phyloP scores from a whole-genome alignment of 1,140 invertebrate genomes.

The Muscidifurax raptorellus region DNA sequence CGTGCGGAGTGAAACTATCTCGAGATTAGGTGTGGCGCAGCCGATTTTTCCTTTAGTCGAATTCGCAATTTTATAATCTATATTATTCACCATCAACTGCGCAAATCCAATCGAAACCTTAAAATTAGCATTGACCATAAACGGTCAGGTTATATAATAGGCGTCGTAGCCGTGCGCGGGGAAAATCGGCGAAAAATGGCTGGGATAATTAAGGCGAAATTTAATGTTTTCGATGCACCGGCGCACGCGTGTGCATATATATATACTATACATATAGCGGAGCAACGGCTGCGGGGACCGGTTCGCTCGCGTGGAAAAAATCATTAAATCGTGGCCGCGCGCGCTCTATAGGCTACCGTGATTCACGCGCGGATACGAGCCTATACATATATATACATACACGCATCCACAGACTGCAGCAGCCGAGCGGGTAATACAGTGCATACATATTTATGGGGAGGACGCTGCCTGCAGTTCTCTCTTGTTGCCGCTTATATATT shows the following conservation, averaged over 20 bases:
- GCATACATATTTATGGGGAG: conserved; percentile 67
- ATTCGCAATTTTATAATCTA: no score
- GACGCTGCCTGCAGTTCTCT: conserved; percentile 9
- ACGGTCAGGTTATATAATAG: no score
- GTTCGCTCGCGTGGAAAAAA: conserved; percentile 59
- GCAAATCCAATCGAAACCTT: background rate
- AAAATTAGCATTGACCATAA: conserved; percentile 7
- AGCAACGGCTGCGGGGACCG: conserved; percentile 48
- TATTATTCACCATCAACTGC: no score
- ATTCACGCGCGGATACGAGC: background rate
- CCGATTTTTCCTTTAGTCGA: background rate
- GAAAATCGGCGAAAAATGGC: conserved; percentile 35
- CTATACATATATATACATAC: background rate
- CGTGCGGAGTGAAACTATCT: background rate
- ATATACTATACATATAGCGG: no score
- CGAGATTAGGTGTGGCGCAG: conserved; percentile 21
- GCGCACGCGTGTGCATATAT: background rate
- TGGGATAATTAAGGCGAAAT: conserved; percentile 42
- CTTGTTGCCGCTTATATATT: conserved; percentile 66
- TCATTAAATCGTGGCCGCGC: conserved; percentile 56
- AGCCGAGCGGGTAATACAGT: conserved; percentile 60
- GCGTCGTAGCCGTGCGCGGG: no score
- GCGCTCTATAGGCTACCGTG: conserved; percentile 32
- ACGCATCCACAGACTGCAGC: background rate
- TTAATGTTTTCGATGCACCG: conserved; percentile 33